phyloP scores from a whole-genome alignment of 2,113 vertebrate species.

The Lophochroa leadbeateri region DNA sequence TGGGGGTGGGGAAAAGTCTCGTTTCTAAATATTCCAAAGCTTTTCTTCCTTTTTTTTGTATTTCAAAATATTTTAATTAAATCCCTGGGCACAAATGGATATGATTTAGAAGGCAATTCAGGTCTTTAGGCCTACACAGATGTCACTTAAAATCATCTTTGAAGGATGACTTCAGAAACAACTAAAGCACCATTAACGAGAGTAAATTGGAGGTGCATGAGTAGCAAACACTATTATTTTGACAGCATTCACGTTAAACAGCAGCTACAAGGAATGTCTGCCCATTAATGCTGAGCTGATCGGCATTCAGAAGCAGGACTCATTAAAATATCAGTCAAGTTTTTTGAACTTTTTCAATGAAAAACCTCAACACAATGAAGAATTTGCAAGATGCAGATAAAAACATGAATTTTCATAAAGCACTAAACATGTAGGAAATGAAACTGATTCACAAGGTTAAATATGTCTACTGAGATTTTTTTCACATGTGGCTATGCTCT shows the following conservation, averaged over 20 bases:
- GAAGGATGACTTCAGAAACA: constrained; percentile 59
- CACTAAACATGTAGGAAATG: constrained; percentile 38
- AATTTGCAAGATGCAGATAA: constrained; percentile 32
- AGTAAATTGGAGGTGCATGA: constrained; percentile 10
- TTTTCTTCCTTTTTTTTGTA: background rate
- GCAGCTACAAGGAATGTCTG: background rate
- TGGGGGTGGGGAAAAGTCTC: background rate
- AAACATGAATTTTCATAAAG: constrained; percentile 51
- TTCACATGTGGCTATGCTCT: background rate
- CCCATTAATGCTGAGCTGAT: background rate
- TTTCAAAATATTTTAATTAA: constrained; percentile 49
- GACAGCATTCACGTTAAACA: constrained; percentile 29
- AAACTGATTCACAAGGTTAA: constrained; percentile 51
- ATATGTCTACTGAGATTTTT: constrained; percentile 7
- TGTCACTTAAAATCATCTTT: constrained; percentile 59
- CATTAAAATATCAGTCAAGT: background rate
- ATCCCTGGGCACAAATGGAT: background rate
- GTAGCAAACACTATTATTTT: constrained; percentile 28
- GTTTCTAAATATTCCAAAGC: background rate
- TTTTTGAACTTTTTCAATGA: background rate
- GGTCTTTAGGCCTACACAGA: constrained; percentile 44
- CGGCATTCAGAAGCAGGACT: background rate
- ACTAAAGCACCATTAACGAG: background rate
- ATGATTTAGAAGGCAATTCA: constrained; percentile 45
- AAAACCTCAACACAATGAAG: background rate